phyloP scores from a whole-genome alignment of 2,888 invertebrate species.

The Meiosimyza decipiens region DNA sequence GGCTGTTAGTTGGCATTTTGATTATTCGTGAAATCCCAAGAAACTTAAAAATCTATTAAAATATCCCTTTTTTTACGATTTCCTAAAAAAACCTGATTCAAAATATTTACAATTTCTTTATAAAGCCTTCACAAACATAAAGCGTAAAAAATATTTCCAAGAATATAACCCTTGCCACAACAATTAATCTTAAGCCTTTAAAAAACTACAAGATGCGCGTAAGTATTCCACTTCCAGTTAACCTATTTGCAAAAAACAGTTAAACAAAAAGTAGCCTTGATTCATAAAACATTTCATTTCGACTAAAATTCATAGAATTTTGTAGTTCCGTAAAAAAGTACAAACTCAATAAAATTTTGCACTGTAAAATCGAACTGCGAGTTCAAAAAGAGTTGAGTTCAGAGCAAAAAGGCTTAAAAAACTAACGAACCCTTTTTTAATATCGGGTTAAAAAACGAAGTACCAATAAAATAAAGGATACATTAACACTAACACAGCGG shows the following conservation, averaged over 20 bases:
- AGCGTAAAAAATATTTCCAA: no score
- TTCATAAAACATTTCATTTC: slow-evolving; percentile 25
- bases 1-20: no score
- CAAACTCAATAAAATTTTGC: background rate
- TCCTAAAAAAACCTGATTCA: no score
- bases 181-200: no score
- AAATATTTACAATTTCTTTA: no score
- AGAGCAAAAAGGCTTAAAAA: slow-evolving; percentile 39
- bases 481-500: background rate
- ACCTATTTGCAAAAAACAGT: background rate
- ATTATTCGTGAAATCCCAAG: no score
- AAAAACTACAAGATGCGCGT: slow-evolving; percentile 9
- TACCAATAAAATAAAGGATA: slow-evolving; percentile 21
- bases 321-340: background rate
- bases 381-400: slow-evolving; percentile 34
- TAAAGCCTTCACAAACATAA: no score
- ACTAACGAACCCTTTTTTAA: background rate
- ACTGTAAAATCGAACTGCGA: slow-evolving; percentile 16
- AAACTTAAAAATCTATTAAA: no score
- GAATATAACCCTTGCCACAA: no score
- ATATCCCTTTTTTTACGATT: no score
- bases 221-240: background rate
- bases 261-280: background rate
- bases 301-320: background rate
- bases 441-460: background rate